These are phyloP conservation scores for Drosophila leontia DNA, from an alignment of 1,140 invertebrate species.

Conservation along the genomic window DNA sequence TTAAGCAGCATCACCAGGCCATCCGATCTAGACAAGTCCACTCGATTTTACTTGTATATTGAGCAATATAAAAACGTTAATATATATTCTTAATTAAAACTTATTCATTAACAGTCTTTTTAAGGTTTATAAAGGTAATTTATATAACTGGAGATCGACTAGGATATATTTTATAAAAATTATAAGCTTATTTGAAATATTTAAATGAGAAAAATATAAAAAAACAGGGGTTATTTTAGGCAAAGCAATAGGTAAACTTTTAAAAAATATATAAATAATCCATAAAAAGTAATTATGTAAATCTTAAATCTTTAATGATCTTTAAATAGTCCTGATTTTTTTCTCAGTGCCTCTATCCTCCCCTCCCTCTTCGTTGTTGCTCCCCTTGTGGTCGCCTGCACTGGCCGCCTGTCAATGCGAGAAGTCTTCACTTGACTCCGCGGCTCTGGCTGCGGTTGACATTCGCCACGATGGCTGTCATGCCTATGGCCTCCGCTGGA, in stretches of 20 bases:
- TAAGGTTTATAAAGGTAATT: neutral
- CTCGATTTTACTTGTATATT: neutral
- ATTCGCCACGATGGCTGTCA: constrained; percentile 46
- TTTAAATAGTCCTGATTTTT: neutral
- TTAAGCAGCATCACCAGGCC: neutral
- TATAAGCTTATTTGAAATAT: too few relatives aligned
- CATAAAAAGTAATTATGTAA: too few relatives aligned
- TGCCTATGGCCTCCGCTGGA: constrained; percentile 44
- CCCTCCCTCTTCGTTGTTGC: neutral
- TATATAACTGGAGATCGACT: neutral
- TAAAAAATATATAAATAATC: too few relatives aligned
- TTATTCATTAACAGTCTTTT: neutral
- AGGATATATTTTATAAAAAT: too few relatives aligned
- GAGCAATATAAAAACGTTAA: neutral
- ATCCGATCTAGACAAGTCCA: neutral
- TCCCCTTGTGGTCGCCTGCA: constrained; percentile 39
- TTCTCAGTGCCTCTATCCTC: neutral
- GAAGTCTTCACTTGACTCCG: constrained; percentile 57
- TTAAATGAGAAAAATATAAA: too few relatives aligned
- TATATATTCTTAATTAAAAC: neutral
- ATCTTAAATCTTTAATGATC: too few relatives aligned
- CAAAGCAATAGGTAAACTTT: too few relatives aligned
- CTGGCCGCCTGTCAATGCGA: constrained; percentile 65
- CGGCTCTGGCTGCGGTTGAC: constrained; percentile 63
- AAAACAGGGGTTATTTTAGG: too few relatives aligned